These are phyloP conservation scores for Pedionomus torquatus DNA, from an alignment of 2,113 vertebrate genomes.

Conservation along the genomic window DNA sequence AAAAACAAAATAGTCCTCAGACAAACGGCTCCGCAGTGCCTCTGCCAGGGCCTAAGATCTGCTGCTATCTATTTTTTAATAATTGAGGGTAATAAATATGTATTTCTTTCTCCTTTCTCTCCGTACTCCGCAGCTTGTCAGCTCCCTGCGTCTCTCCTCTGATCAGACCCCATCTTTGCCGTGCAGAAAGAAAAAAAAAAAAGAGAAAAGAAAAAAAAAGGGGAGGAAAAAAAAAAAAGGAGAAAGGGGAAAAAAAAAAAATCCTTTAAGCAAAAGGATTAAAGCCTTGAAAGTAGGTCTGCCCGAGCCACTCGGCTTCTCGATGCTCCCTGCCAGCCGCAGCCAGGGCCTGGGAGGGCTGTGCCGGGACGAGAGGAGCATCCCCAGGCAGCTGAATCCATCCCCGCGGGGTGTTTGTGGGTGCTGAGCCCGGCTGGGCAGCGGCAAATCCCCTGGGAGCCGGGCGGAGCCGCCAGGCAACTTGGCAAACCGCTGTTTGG, in stretches of 20 bases:
- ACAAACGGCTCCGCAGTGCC: conserved; percentile 69
- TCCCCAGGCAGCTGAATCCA: not conserved
- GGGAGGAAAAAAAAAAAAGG: not conserved
- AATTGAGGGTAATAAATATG: conserved; percentile 86
- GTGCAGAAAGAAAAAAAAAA: not conserved
- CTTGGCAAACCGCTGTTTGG: not conserved
- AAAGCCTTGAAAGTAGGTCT: conserved; percentile 84
- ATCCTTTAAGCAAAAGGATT: conserved; percentile 82
- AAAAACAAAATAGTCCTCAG: conserved; percentile 67
- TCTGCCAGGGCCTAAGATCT: conserved; percentile 77
- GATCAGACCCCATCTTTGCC: conserved; percentile 81
- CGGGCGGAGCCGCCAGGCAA: not conserved
- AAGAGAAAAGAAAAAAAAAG: not conserved
- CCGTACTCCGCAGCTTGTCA: conserved; percentile 79
- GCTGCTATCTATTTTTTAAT: conserved; percentile 81
- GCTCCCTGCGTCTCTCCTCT: conserved; percentile 79
- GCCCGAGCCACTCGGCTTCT: conserved; percentile 25
- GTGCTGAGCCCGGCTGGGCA: not conserved
- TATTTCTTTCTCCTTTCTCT: conserved; percentile 78
- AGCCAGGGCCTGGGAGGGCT: not conserved
- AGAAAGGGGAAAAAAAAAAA: not conserved
- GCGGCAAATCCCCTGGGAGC: not conserved
- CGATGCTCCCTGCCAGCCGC: not conserved
- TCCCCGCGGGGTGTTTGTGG: not conserved
- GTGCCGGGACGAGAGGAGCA: not conserved